Conservation (phyloP, 2,113 vertebrate species). For the Chunga burmeisteri region DNA sequence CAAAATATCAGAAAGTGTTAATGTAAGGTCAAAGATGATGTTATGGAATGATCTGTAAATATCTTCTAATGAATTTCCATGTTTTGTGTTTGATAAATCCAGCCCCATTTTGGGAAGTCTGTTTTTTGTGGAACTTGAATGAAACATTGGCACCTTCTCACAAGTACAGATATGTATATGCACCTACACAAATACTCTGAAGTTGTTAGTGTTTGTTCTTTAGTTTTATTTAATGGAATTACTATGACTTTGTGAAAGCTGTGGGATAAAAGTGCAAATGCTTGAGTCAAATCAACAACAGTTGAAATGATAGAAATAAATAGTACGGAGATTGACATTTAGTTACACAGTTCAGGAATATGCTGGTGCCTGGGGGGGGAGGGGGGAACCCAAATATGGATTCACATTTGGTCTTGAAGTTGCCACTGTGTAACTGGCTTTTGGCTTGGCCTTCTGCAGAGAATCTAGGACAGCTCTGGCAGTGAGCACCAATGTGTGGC, state of each 20-base stretch:
- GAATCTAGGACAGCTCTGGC: neutral
- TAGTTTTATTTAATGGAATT: neutral
- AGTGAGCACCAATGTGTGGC: rapidly evolving
- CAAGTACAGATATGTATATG: neutral
- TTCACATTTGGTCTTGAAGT: neutral
- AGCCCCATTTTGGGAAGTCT: neutral
- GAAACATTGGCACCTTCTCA: neutral
- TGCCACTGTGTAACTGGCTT: neutral
- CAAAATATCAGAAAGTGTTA: neutral
- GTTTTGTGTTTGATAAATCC: neutral
- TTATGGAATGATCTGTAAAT: neutral
- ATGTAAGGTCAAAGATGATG: neutral
- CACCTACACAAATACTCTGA: neutral
- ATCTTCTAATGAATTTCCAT: neutral
- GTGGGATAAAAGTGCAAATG: neutral
- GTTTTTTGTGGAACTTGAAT: neutral
- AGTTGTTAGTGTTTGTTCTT: neutral
- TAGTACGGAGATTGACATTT: neutral
- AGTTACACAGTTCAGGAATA: neutral
- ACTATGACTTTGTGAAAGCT: neutral
- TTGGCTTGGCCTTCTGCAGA: neutral
- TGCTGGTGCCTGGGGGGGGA: no score
- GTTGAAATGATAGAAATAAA: neutral
- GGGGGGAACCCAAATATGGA: no score
- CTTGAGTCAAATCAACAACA: neutral